A percentile compares a stretch with the other conserved stretches of the same genome.
Conservation (phyloP, 2,888 invertebrate genomes). For the Hypsopygia costalis region DNA sequence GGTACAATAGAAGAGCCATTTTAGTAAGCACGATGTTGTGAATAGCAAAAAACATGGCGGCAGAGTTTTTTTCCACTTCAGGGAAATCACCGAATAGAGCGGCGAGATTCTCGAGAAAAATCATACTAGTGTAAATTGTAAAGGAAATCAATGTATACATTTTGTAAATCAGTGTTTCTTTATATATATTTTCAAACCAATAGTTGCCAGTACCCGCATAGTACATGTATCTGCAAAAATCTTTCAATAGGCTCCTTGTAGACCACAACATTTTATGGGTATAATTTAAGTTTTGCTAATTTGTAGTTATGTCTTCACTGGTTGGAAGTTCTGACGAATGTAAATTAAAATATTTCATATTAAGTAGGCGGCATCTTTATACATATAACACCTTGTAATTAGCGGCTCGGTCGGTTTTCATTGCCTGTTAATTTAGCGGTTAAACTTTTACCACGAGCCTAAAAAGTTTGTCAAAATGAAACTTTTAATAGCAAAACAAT, state of each 20-base stretch:
- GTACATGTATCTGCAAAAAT: constrained; percentile 57
- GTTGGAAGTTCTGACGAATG: not conserved
- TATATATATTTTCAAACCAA: constrained; percentile 50
- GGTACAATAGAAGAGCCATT: constrained; percentile 56
- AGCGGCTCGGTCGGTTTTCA: constrained; percentile 12
- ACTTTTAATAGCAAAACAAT: not conserved
- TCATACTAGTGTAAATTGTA: constrained; percentile 54
- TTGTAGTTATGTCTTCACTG: not conserved
- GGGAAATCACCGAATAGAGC: constrained; percentile 59
- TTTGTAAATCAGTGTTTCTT: constrained; percentile 44
- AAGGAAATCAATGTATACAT: constrained; percentile 48
- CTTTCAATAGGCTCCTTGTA: constrained; percentile 46
- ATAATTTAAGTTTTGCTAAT: constrained; percentile 4
- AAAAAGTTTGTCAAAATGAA: constrained; percentile 9
- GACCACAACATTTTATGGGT: constrained; percentile 36
- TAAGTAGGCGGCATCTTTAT: constrained; percentile 2
- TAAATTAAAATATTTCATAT: constrained; percentile 9
- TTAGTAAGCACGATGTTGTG: constrained; percentile 63
- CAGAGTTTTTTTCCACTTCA: constrained; percentile 63
- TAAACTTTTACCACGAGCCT: constrained; percentile 14
- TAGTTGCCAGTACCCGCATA: constrained; percentile 59
- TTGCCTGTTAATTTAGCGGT: constrained; percentile 17
- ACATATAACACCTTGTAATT: constrained; percentile 11
- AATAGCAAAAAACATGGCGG: constrained; percentile 63
- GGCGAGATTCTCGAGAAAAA: constrained; percentile 61